These are phyloP conservation scores for Thaumetopoea pityocampa DNA, from an alignment of 1,140 invertebrate genomes.

Conservation along the genomic window DNA sequence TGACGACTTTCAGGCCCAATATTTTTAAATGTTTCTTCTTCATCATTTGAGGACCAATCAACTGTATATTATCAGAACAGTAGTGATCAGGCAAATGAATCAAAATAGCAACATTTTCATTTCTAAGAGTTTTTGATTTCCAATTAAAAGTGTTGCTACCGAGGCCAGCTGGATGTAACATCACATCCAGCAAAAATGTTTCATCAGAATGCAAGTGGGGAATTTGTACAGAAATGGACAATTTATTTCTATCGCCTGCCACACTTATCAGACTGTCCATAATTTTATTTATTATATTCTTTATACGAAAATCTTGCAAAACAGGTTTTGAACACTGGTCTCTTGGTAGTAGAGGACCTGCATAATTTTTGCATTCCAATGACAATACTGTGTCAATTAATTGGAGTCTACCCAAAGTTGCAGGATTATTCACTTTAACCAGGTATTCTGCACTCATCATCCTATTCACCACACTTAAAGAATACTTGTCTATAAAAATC, in stretches of 20 bases:
- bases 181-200: slow-evolving; percentile 79
- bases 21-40: slow-evolving; percentile 78
- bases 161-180: slow-evolving; percentile 75
- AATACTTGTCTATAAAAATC: slow-evolving; percentile 80
- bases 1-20: slow-evolving; percentile 80
- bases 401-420: slow-evolving; percentile 73
- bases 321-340: slow-evolving; percentile 70
- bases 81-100: slow-evolving; percentile 82
- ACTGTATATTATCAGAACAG: slow-evolving; percentile 70
- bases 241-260: slow-evolving; percentile 57
- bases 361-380: slow-evolving; percentile 78
- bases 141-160: slow-evolving; percentile 60
- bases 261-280: slow-evolving; percentile 58
- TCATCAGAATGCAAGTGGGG: slow-evolving; percentile 76
- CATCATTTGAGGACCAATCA: slow-evolving; percentile 81
- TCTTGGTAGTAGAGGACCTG: slow-evolving; percentile 77
- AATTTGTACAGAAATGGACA: slow-evolving; percentile 73
- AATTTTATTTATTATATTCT: slow-evolving; percentile 73
- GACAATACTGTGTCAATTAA: slow-evolving; percentile 81
- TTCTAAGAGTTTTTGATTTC: slow-evolving; percentile 50
- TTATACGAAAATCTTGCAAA: slow-evolving; percentile 75
- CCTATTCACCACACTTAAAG: slow-evolving; percentile 78
- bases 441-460: slow-evolving; percentile 81
- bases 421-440: slow-evolving; percentile 74
- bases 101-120: slow-evolving; percentile 76